These are phyloP conservation scores for Esperia sulphurella DNA, from an alignment of 2,888 invertebrate genomes.

Conservation along the genomic window DNA sequence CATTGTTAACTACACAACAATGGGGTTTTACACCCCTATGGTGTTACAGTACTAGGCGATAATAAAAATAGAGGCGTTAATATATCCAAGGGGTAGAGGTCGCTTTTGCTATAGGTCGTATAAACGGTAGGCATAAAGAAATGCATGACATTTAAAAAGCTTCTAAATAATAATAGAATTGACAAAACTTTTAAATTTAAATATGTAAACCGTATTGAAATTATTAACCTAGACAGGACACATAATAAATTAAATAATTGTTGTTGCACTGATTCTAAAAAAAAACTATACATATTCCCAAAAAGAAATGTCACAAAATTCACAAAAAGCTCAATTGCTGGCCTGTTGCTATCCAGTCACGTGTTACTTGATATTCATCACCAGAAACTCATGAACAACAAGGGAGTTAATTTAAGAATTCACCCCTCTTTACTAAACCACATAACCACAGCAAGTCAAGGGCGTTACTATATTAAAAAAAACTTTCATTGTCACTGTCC, in stretches of 20 bases:
- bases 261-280: no score
- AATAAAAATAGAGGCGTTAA: slow-evolving; percentile 46
- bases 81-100: slow-evolving; percentile 20
- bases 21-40: slow-evolving; percentile 52
- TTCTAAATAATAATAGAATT: no score
- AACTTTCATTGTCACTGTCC: no score
- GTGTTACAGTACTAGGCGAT: slow-evolving; percentile 53
- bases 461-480: no score
- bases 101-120: background rate
- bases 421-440: background rate
- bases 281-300: no score
- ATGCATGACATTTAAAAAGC: no score
- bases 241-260: no score
- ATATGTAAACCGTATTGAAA: no score
- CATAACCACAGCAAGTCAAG: no score
- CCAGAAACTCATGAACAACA: background rate
- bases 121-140: slow-evolving; percentile 2
- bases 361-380: background rate
- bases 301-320: no score
- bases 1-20: slow-evolving; percentile 28
- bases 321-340: background rate
- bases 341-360: slow-evolving; percentile 3
- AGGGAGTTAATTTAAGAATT: background rate
- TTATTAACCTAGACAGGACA: no score
- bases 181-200: no score